phyloP scores from a whole-genome alignment of 1,140 invertebrate genomes.

The Periplaneta americana region DNA sequence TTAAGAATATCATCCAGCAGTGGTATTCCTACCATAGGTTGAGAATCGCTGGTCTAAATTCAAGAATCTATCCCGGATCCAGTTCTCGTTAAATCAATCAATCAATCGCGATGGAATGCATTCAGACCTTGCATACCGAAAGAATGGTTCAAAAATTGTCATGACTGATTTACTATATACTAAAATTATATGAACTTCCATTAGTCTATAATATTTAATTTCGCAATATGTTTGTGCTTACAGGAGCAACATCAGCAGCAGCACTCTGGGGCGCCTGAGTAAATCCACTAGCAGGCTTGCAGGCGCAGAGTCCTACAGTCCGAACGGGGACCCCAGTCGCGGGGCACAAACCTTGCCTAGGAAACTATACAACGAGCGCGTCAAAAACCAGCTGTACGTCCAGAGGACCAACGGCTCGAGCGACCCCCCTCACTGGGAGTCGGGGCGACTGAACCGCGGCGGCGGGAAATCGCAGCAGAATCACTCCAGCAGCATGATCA shows the following conservation, averaged over 20 bases:
- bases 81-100: too few species aligned
- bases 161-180: too few species aligned
- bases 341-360: conserved; percentile 73
- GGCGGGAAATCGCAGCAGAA: neutral
- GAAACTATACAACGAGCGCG: conserved; percentile 41
- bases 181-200: too few species aligned
- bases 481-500: conserved; percentile 60
- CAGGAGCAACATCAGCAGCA: conserved; percentile 29
- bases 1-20: too few species aligned
- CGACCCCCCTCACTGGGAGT: conserved; percentile 30
- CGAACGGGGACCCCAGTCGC: conserved; percentile 49
- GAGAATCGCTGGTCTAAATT: too few species aligned
- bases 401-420: conserved; percentile 37
- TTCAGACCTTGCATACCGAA: too few species aligned
- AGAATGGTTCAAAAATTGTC: too few species aligned
- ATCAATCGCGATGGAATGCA: too few species aligned
- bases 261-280: conserved; percentile 70
- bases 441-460: neutral
- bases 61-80: too few species aligned
- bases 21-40: too few species aligned
- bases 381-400: neutral
- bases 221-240: neutral
- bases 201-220: too few species aligned
- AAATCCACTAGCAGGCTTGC: conserved; percentile 66
- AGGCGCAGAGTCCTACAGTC: conserved; percentile 40